phyloP scores from a whole-genome alignment of 2,797 vertebrate genomes.

The Acestrorhynchus altus region DNA sequence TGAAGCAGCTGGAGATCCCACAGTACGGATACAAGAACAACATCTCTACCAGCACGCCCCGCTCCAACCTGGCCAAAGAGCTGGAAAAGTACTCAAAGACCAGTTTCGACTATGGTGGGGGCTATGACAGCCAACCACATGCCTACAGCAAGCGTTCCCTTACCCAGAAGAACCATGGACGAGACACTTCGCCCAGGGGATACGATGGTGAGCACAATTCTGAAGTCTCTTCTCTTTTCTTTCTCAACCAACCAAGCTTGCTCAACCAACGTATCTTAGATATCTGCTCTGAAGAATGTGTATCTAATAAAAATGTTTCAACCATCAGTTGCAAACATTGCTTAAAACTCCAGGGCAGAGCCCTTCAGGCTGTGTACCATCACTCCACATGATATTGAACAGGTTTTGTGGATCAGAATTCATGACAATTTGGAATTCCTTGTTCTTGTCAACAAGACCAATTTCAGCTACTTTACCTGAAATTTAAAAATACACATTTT shows the following conservation, averaged over 20 bases:
- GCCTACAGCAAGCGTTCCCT: conserved; percentile 92
- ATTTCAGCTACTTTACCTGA: conserved; percentile 17
- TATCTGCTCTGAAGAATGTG: conserved; percentile 12
- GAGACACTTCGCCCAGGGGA: conserved; percentile 94
- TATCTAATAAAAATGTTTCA: neutral
- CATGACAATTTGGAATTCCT: neutral
- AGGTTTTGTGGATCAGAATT: neutral
- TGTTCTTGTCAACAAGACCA: neutral
- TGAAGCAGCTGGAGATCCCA: conserved; percentile 98
- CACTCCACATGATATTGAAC: neutral
- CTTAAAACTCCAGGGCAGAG: no score
- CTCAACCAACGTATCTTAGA: neutral
- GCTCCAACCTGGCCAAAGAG: conserved; percentile 98
- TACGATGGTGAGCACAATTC: conserved; percentile 86
- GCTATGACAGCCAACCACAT: conserved; percentile 85
- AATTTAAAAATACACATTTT: conserved; percentile 26
- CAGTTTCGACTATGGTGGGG: conserved; percentile 90
- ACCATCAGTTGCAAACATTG: neutral
- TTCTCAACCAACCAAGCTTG: conserved; percentile 3
- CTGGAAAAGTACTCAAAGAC: conserved; percentile 99
- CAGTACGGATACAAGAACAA: conserved; percentile 98
- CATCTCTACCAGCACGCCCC: conserved; percentile 94
- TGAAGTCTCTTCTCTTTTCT: neutral
- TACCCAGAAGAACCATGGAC: conserved; percentile 87
- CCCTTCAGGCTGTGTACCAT: no score